Evolutionary conservation across 2,797 vertebrate species (phyloP), one percentile per base, ranked within the genome.

Genomic region (Dryobates pubescens): DNA sequence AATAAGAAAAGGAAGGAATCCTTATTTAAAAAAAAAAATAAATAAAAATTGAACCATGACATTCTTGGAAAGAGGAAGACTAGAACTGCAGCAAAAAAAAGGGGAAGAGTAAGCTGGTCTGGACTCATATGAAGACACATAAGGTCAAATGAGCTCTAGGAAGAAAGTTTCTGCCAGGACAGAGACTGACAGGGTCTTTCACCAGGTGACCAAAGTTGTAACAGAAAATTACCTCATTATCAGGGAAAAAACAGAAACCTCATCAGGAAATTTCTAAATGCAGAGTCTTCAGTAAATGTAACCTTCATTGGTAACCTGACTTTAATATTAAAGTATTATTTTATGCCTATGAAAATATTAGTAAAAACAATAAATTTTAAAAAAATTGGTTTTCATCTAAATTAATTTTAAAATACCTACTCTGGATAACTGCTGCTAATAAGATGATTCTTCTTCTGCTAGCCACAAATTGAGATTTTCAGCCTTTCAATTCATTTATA

Each of bases 301-400:
- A 2, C 8, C 9, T 57, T 82, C 10, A 17, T 5, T 51, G 4
- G 7, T 67, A 70, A 3, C 2, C 8, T 1, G 1, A 34, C 1
- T 2, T 53, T 34, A 82, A 34, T 2, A 29, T 34, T n/a, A 54
- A 61, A 54, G 3, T 36, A 67, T 14, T 83, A 51, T n/a, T 62
- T 43, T 22, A 70, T 80, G 3, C 26, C 9, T 82, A 19, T 15
- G 26, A 73, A 63, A 87, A 17, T 1, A 5, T 19, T 43, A 32
- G 4, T n/a, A 1, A 70, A 71, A 88, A 69, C 53, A 17, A 51
- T 24, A 16, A 64, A 45, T 30, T 16, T 2, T 1, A 22, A 49
- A 57, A 49, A 57, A 5, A 9, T 29, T 36, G 0, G 2, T 64
- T 74, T 81, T 17, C 2, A n/a, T 56, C 49, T 70, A 8, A 85